These are phyloP conservation scores for Furnarius figulus DNA, from an alignment of 2,113 vertebrate genomes.

Conservation along the genomic window DNA sequence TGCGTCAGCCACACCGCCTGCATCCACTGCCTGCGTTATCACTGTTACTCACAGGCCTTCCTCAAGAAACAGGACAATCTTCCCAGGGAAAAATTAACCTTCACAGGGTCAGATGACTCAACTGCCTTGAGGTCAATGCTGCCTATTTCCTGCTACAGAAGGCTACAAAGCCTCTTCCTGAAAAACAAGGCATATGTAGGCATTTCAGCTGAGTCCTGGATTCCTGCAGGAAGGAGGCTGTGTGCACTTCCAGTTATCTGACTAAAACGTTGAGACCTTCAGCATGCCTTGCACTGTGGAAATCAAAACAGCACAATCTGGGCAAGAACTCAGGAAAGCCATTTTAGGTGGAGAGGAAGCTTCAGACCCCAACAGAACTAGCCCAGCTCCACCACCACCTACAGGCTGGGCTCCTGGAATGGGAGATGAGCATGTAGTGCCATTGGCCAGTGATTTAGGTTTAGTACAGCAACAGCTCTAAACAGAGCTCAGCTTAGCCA, in stretches of 20 bases:
- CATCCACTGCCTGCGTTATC: fast-evolving
- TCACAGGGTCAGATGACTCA: not conserved
- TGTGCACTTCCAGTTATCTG: not conserved
- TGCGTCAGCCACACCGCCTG: not conserved
- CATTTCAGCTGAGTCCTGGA: not conserved
- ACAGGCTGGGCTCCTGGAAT: not conserved
- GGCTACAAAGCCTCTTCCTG: conserved; percentile 35
- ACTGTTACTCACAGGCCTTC: not conserved
- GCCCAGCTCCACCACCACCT: not conserved
- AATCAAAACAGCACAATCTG: not conserved
- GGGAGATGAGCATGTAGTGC: not conserved
- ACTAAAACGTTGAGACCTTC: not conserved
- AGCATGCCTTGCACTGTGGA: not conserved
- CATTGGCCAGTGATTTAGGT: not conserved
- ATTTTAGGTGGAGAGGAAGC: not conserved
- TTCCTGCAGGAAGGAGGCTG: conserved; percentile 40
- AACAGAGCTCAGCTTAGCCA: not conserved
- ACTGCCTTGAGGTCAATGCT: not conserved
- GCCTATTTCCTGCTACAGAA: conserved; percentile 8
- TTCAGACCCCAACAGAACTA: fast-evolving
- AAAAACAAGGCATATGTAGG: not conserved
- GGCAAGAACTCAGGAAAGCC: not conserved
- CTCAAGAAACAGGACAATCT: not conserved
- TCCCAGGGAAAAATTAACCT: not conserved
- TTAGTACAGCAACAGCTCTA: not conserved